A percentile compares a stretch with the other conserved stretches of the same genome.
These are phyloP conservation scores for Spilogale gracilis DNA, from an alignment of 2,113 vertebrate species.

Conservation along the genomic window DNA sequence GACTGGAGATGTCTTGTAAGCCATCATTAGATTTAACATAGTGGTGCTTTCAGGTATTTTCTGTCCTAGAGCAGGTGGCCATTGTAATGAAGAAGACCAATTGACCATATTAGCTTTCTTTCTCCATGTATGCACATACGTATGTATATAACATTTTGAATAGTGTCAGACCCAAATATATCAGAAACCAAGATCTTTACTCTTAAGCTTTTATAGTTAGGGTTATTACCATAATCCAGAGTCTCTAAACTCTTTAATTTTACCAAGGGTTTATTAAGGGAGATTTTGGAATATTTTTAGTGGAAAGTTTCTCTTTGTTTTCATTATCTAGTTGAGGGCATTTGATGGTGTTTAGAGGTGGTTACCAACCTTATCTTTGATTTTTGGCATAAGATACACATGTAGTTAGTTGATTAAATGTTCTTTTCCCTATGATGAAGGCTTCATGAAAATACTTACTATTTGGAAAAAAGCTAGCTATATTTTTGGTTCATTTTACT, in stretches of 20 bases:
- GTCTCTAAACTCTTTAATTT: neutral
- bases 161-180: neutral
- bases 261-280: neutral
- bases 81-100: neutral
- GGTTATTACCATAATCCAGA: neutral
- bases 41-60: neutral
- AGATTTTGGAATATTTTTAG: neutral
- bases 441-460: neutral
- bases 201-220: neutral
- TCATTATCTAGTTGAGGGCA: neutral
- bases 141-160: neutral
- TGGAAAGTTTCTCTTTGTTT: neutral
- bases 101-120: neutral
- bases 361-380: conserved; percentile 22
- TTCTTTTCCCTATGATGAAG: neutral
- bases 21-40: neutral
- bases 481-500: conserved; percentile 44
- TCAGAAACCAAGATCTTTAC: neutral
- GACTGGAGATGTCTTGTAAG: neutral
- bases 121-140: neutral
- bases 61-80: neutral
- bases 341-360: neutral
- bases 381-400: neutral
- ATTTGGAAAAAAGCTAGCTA: conserved; percentile 9
- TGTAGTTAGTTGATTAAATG: neutral